A percentile compares a stretch with the other conserved stretches of the same genome.
Evolutionary conservation across 1,140 invertebrate species (phyloP).

Genomic region (Panagrolaimus sp.): DNA sequence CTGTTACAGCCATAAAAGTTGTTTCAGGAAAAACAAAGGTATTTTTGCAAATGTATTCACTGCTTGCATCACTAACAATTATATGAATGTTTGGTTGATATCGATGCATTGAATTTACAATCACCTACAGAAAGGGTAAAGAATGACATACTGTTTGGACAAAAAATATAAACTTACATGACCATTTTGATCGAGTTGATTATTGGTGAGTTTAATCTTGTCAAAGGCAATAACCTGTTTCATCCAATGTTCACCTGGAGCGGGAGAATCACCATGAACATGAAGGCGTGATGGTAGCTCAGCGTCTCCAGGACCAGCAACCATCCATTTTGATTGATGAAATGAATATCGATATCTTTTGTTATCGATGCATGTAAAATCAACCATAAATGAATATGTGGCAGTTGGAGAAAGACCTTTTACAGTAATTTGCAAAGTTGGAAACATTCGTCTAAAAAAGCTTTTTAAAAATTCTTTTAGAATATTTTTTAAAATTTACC

Average conservation of each 20-base stretch:
- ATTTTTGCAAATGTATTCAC: conserved; percentile 66
- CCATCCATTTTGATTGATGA: conserved; percentile 70
- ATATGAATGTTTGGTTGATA: conserved; percentile 93
- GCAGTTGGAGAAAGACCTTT: conserved; percentile 79
- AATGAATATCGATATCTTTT: conserved; percentile 95
- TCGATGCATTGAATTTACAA: conserved; percentile 96
- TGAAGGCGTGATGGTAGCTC: conserved; percentile 90
- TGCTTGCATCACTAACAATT: conserved; percentile 74
- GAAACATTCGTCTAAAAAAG: conserved; percentile 80
- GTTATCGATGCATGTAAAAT: conserved; percentile 92
- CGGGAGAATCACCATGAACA: conserved; percentile 93
- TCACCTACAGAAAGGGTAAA: conserved; percentile 68
- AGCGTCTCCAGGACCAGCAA: conserved; percentile 66
- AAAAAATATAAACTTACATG: conserved; percentile 72
- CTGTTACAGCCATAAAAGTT: conserved; percentile 92
- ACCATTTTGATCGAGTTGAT: conserved; percentile 94
- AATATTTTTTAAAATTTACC: conserved; percentile 48
- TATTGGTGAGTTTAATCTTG: conserved; percentile 97
- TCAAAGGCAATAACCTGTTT: conserved; percentile 94
- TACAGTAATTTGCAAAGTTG: conserved; percentile 80
- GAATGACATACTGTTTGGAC: neutral
- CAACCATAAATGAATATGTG: conserved; percentile 91
- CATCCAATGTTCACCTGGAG: conserved; percentile 91
- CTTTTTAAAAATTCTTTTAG: neutral
- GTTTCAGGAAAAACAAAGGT: conserved; percentile 89